Evolutionary conservation across 2,888 invertebrate species (phyloP).

Genomic region (Parascotia fuliginaria): DNA sequence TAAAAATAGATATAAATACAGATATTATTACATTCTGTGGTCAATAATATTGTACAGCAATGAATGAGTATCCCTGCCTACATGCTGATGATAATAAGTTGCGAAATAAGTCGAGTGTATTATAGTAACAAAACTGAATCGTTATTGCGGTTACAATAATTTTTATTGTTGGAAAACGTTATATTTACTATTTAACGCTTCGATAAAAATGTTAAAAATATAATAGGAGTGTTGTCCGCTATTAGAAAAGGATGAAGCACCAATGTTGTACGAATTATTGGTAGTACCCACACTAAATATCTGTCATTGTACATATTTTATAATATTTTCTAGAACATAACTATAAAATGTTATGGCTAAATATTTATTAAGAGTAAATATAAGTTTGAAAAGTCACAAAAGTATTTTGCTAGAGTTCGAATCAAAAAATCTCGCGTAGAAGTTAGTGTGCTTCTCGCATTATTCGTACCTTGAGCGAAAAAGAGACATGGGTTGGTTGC

Average conservation of each 20-base stretch:
- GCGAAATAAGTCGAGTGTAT: slow-evolving; percentile 16
- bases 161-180: slow-evolving; percentile 45
- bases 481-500: too few species aligned
- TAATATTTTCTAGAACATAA: too few species aligned
- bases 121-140: slow-evolving; percentile 28
- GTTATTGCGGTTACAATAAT: slow-evolving; percentile 42
- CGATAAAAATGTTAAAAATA: slow-evolving; percentile 59
- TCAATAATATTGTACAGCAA: not conserved
- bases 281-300: too few species aligned
- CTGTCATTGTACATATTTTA: too few species aligned
- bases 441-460: too few species aligned
- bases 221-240: slow-evolving; percentile 47
- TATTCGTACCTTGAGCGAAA: too few species aligned
- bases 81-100: slow-evolving; percentile 27
- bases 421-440: too few species aligned
- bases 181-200: slow-evolving; percentile 60
- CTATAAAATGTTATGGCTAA: too few species aligned
- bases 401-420: too few species aligned
- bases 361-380: too few species aligned
- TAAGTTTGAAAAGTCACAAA: too few species aligned
- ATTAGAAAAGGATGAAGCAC: slow-evolving; percentile 55
- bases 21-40: not conserved
- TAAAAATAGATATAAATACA: slow-evolving; percentile 1
- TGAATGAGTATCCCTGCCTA: not conserved
- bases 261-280: slow-evolving; percentile 51